Evolutionary conservation across 2,113 vertebrate genomes (phyloP), one percentile per base, ranked within the genome.

Genomic region (Glareola pratincola): DNA sequence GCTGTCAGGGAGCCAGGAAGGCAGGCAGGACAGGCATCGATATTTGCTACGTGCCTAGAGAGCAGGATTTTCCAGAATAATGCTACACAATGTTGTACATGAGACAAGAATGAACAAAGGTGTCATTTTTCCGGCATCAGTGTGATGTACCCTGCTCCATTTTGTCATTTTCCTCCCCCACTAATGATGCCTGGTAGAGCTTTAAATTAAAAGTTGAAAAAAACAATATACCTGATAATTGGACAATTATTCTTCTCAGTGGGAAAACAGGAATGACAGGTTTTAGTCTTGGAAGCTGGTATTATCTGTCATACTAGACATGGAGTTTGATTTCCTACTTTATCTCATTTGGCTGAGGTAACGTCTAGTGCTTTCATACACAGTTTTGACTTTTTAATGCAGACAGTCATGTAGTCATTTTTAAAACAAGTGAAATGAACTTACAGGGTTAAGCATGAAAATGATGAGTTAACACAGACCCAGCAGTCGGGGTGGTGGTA

Each of bases 231-330:
- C 29, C 27, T 43, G 29, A 82, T 95, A 96, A 91, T 62, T 74
- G 85, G 60, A 75, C 77, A 85, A 96, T 82, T 20, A 92, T 82
- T 92, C 83, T 92, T 94, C 85, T 84, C 63, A 84, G 68, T 34
- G 29, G 69, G 64, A 88, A 94, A 92, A 97, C 71, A 91, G 64
- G 78, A 96, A 85, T 68, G 73, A 79, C 86, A 91, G 66, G 69
- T 47, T 93, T 94, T 86, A 94, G 73, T 62, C 36, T 41, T 21
- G 22, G 69, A 89, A 92, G 30, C 43, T 79, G 34, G 69, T 53
- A 64, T 92, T 92, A 94, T 93, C 83, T 94, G 62, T 96, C 86
- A 95, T 32, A 59, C 19, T 21, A 84, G 88, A 94, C 75, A 91
- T 14, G 56, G 63, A 92, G 53, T 89, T 83, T 64, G 57, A 59